phyloP scores from a whole-genome alignment of 2,888 invertebrate species.

The Melikaiella ostensackeni region DNA sequence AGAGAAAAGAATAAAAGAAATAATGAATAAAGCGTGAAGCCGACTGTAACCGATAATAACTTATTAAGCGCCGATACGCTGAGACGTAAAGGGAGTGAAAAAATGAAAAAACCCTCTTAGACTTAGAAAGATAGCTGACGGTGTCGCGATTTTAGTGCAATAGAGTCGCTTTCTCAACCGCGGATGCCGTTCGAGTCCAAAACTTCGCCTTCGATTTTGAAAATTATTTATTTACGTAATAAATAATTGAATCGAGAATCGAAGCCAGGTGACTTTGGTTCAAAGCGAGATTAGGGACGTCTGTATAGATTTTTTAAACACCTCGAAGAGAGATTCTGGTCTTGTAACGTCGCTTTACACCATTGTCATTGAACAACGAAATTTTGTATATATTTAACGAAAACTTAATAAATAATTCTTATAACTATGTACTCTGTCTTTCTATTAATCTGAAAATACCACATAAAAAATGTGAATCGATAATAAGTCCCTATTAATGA shows the following conservation, averaged over 20 bases:
- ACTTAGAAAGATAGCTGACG: constrained; percentile 8
- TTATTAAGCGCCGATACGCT: constrained; percentile 40
- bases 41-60: constrained; percentile 36
- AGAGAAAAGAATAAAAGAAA: constrained; percentile 12
- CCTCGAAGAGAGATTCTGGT: constrained; percentile 52
- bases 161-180: constrained; percentile 6
- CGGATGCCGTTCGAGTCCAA: constrained; percentile 27
- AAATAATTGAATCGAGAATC: constrained; percentile 48
- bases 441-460: not conserved
- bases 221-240: constrained; percentile 48
- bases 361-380: constrained; percentile 61
- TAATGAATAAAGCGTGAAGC: constrained; percentile 10
- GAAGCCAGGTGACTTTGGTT: constrained; percentile 70
- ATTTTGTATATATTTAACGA: constrained; percentile 36
- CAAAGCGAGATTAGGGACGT: constrained; percentile 73
- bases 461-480: no score
- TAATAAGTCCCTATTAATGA: no score
- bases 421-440: not conserved
- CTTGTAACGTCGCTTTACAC: constrained; percentile 74
- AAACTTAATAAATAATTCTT: constrained; percentile 32
- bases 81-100: constrained; percentile 18
- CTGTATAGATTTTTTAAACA: constrained; percentile 63
- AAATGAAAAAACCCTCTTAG: constrained; percentile 10
- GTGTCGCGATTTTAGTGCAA: constrained; percentile 38
- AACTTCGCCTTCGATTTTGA: constrained; percentile 35